Evolutionary conservation across 2,797 vertebrate species (phyloP), one percentile per base, ranked within the genome.

Genomic region (Pangasius larnaudii): DNA sequence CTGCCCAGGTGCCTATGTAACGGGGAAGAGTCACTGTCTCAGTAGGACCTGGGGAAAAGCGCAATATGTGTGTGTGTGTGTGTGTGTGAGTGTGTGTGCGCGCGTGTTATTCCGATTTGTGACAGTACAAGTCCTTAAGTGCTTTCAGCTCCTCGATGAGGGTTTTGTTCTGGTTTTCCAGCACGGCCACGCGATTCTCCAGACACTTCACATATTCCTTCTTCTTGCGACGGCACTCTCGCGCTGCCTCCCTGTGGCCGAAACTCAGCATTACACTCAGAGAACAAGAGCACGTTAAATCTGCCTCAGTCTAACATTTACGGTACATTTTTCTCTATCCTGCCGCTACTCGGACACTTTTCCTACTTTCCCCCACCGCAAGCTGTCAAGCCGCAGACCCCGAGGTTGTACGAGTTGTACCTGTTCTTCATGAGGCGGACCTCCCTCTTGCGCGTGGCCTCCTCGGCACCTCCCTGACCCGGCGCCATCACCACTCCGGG

Each of bases 101-200:
- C 33, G 46, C 85, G 91, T 91, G 94, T 96, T 99, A 99, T 96
- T 99, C 99, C 53, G 99, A 99, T 96, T 99, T 99, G 97, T 99
- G 98, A 96, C 99, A 99, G 94, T 99, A 99, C 94, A 99, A 97
- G 97, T 99, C 99, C 96, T 99, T 99, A 95, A 99, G 98, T 95
- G 98, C 98, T 98, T 99, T 99, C 82, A 99, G 97, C 95, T 99
- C 99, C 96, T 99, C 99, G 67, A 99, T 99, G 92, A 99, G 96
- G 94, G 98, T 99, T 96, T 99, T 99, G 97, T 99, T 99, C 97
- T 99, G 99, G 96, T 99, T 99, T 95, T 99, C 99, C 96, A 99
- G 96, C 92, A 99, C 99, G 27, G 99, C 98, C 93, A 99, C 99
- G 65, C 99, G 97, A 96, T 99, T 99, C 96, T 99, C 99, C 96